Evolutionary conservation across 1,140 invertebrate genomes (phyloP).

Genomic region (Drosophila fuyamai): DNA sequence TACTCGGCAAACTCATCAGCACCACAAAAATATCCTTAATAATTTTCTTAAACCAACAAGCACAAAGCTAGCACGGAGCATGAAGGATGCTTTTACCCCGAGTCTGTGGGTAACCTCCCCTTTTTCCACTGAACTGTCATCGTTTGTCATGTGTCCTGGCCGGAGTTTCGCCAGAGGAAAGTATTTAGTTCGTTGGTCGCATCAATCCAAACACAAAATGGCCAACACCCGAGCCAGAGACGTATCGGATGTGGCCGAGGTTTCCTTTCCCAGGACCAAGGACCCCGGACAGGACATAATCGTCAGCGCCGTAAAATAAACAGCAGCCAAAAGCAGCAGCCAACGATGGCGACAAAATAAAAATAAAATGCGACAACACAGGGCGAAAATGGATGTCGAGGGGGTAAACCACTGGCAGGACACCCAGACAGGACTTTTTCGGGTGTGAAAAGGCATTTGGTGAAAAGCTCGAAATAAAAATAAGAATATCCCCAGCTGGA

Average conservation of each 20-base stretch:
- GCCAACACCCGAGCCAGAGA: conserved; percentile 55
- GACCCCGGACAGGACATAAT: conserved; percentile 58
- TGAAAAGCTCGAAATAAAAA: conserved; percentile 77
- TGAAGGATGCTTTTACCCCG: conserved; percentile 78
- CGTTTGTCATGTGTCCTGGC: conserved; percentile 79
- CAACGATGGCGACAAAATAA: conserved; percentile 75
- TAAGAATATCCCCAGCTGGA: conserved; percentile 58
- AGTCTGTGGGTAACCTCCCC: not conserved
- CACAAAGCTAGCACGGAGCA: conserved; percentile 66
- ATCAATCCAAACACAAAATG: conserved; percentile 83
- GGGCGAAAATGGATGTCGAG: conserved; percentile 18
- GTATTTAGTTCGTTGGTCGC: conserved; percentile 80
- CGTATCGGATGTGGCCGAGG: conserved; percentile 82
- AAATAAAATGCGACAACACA: conserved; percentile 67
- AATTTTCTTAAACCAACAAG: conserved; percentile 84
- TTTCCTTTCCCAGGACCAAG: conserved; percentile 56
- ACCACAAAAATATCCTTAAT: conserved; percentile 84
- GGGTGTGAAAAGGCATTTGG: conserved; percentile 82
- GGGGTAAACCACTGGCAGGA: conserved; percentile 31
- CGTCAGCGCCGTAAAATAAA: conserved; percentile 80
- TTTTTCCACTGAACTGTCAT: conserved; percentile 55
- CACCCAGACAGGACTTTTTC: conserved; percentile 56
- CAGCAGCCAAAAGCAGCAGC: conserved; percentile 56
- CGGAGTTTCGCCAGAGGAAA: conserved; percentile 62
- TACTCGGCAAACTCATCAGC: conserved; percentile 84